Base-by-base conservation (phyloP, 1,140 invertebrate genomes). In the Drosophila arizonae region DNA sequence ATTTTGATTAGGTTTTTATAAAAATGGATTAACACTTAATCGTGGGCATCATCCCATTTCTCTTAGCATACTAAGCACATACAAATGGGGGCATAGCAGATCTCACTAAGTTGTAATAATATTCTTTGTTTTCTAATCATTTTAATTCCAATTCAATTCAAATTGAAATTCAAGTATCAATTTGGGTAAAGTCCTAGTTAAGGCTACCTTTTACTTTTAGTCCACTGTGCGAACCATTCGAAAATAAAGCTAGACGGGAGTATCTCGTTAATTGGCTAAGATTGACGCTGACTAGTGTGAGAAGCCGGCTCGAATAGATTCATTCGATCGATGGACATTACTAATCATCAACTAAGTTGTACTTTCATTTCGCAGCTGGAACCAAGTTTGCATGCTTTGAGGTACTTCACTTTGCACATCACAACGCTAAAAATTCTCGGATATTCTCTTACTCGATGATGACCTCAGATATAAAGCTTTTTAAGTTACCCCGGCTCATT, bases 341-440 rank as follows among this genome's bases (percentile, higher is more conserved):
- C 69, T 70, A 77, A 86, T 76, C 46, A 62, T 81, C 46, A 86
- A 86, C 69, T 79, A 82, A 87, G 73, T 88, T 87, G 82, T 88
- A 87, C 84, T 87, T 86, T 87, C 64, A 77, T 75, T 70, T 82
- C 70, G 73, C 82, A 65, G 82, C 76, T 88, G 79, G 79, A 88
- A 87, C 73, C 79, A 75, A 75, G 70, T 79, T 88, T 64, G 67
- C 79, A 41, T 81, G 51, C 75, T 69, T 82, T 71, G 79, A 88
- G 84, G 84, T 88, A 88, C 84, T 87, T 86, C 60, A 68, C 79
- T 88, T 82, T 81, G 41, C 72, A 76, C 79, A 77, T 88, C 84
- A 88, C 84, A 88, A 88, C 80, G 61, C 70, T 74, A 50, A 51
- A 72, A 74, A 58, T 76, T 61, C 55, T 67, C 56, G 36, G 50